Base-by-base conservation (phyloP, 1,140 invertebrate species). In the Drosophila subpulchrella region DNA sequence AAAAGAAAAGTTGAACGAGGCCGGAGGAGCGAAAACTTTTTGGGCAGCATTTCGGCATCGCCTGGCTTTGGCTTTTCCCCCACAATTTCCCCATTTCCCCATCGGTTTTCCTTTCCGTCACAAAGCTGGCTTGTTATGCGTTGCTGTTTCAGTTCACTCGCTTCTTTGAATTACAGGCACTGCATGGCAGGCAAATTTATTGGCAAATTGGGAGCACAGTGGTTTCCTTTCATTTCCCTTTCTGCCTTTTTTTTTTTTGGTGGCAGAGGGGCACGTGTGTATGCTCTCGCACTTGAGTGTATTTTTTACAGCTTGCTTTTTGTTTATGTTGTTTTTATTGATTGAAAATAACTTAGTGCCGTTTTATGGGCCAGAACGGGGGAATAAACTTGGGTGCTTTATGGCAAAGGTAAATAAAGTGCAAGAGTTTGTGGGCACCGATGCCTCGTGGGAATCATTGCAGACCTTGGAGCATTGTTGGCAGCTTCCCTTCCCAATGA, bases 261-360 rank as follows among this genome's bases (percentile, higher is more conserved):
- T 27, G 50, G n/a, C 34, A 7, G 27, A 61, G 17, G 55, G 42
- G 39, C 38, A 38, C 32, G 39, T 42, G 56, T 38, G 55, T 53
- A 65, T 60, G 46, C 34, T 11, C 20, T 24, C 53, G 44, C 56
- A 60, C 47, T 89, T 90, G 76, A 80, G 84, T 88, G 74, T 89
- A 81, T 84, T 81, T 88, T 88, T 88, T 88, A 89, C 85, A 80
- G 84, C 84, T 89, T 84, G 72, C 76, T 66, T 59, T 83, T 88
- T 88, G 84, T 89, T 88, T 89, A 89, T 88, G 84, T 88, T 88
- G 72, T 89, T 88, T 88, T 88, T 88, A 88, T 88, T 88, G 84
- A 88, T 88, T 88, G 84, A 88, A 88, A 88, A 88, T 88, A 88
- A 88, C 84, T 88, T 88, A 88, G 84, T 81, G 84, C 50, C 77